These are phyloP conservation scores for Glyptemys insculpta DNA, from an alignment of 2,797 vertebrate genomes.

Conservation along the genomic window DNA sequence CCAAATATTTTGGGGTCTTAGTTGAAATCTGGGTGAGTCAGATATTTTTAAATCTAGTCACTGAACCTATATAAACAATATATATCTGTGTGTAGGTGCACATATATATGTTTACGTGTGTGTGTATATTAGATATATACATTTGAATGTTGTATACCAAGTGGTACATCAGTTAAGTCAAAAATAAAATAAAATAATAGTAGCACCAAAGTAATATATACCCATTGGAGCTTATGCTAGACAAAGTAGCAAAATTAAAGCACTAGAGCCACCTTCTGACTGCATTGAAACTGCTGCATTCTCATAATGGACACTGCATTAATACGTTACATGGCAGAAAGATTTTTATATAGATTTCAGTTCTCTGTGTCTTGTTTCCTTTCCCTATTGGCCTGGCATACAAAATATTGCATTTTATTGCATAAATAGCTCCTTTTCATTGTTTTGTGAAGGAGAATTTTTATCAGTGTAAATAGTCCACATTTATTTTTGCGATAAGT, in stretches of 20 bases:
- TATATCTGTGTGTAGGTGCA: background rate
- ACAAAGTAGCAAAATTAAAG: slow-evolving; percentile 90
- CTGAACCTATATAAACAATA: slow-evolving; percentile 14
- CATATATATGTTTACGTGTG: background rate
- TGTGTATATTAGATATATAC: slow-evolving; percentile 61
- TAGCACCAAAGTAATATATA: slow-evolving; percentile 75
- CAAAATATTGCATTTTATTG: slow-evolving; percentile 23
- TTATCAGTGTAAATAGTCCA: slow-evolving; percentile 32
- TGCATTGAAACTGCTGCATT: slow-evolving; percentile 83
- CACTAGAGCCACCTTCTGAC: slow-evolving; percentile 98
- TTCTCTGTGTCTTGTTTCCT: slow-evolving; percentile 70
- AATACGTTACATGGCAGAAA: slow-evolving; percentile 68
- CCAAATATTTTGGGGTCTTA: slow-evolving; percentile 17
- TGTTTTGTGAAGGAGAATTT: slow-evolving; percentile 36
- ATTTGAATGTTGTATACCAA: slow-evolving; percentile 70
- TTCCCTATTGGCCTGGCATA: slow-evolving; percentile 63
- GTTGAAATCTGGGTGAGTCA: background rate
- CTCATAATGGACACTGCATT: slow-evolving; percentile 66
- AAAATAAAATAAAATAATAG: slow-evolving; percentile 59
- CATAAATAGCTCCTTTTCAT: slow-evolving; percentile 15
- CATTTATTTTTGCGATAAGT: slow-evolving; percentile 16
- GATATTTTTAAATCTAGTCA: slow-evolving; percentile 51
- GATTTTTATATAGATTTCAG: slow-evolving; percentile 36
- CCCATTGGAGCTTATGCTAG: slow-evolving; percentile 79
- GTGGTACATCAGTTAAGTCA: slow-evolving; percentile 71